Conservation (phyloP, 2,888 invertebrate genomes). For the Tenthredo amoena region DNA sequence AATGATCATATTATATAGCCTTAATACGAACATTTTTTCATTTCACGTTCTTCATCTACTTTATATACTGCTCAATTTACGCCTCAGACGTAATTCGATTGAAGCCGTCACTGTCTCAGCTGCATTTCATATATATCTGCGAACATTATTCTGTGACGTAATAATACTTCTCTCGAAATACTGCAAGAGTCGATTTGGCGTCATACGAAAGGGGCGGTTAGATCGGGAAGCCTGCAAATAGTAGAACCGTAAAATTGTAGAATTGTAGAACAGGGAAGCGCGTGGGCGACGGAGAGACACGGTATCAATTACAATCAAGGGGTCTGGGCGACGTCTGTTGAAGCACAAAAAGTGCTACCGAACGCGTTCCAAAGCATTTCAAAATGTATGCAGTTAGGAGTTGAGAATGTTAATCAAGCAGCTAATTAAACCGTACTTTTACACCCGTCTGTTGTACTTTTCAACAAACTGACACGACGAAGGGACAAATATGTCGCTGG, state of each 20-base stretch:
- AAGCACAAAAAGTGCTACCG: conserved; percentile 43
- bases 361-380: conserved; percentile 40
- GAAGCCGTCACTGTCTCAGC: background rate
- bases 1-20: conserved; percentile 27
- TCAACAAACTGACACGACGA: background rate
- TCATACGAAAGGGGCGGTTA: background rate
- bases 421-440: conserved; percentile 17
- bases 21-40: conserved; percentile 34
- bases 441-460: conserved; percentile 19
- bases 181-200: background rate
- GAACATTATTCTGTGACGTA: background rate
- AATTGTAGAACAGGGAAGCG: conserved; percentile 23
- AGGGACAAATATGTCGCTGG: conserved; percentile 5
- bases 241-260: conserved; percentile 35
- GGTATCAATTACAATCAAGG: conserved; percentile 45
- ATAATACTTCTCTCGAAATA: background rate
- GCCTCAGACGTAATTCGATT: background rate
- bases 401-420: conserved; percentile 41
- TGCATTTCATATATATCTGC: background rate
- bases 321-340: conserved; percentile 42
- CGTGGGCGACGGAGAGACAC: conserved; percentile 30
- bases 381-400: conserved; percentile 3
- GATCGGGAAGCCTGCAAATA: conserved; percentile 33
- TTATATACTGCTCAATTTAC: background rate
- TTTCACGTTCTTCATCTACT: background rate